Base-by-base conservation (phyloP, 2,113 vertebrate genomes). In the Centropus bengalensis region DNA sequence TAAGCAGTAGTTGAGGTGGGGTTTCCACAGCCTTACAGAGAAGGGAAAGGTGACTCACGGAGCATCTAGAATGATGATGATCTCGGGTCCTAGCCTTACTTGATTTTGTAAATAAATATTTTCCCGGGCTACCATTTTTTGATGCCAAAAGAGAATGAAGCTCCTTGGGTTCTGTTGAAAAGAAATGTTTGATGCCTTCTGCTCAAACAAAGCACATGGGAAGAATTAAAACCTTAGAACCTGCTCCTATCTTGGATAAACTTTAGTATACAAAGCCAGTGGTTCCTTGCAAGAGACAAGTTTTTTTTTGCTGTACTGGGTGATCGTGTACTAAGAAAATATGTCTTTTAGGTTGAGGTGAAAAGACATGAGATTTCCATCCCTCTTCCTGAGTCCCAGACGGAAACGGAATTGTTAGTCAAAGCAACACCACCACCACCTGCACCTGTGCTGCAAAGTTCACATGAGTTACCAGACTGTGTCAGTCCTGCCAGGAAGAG, bases 381-480 rank as follows among this genome's bases (percentile, higher is more conserved):
- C 47, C 30, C 83, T 51, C 45, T 42, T 89, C 47, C 54, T 1
- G 88, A 80, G 52, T 24, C 55, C 28, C 79, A 51, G 45, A 89
- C 92, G 51, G 91, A 94, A 89, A 83, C 8, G 49, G n/a, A 83
- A 64, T 60, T 88, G 38, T 8, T 22, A 58, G 19, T 62, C 54
- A 79, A 38, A 4, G 42, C 40, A 58, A 0, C 30, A 27, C 15
- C 66, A 45, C 44, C 44, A 40, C 19, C 44, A 47, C 2, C 63
- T 58, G 27, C 30, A 56, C 30, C 70, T 44, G 38, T 58, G 36
- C 26, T 0, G 0, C 86, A 88, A 36, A 82, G 63, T 49, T 40
- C 78, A 12, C 88, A 85, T 6, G 95, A 95, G 51, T 66, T 96
- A 16, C 94, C 97, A 67, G 96, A 97, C 74, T 97, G 94, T 47